Evolutionary conservation across 2,797 vertebrate genomes (phyloP), one percentile per base, ranked within the genome.

Genomic region (Crenuchus spilurus): DNA sequence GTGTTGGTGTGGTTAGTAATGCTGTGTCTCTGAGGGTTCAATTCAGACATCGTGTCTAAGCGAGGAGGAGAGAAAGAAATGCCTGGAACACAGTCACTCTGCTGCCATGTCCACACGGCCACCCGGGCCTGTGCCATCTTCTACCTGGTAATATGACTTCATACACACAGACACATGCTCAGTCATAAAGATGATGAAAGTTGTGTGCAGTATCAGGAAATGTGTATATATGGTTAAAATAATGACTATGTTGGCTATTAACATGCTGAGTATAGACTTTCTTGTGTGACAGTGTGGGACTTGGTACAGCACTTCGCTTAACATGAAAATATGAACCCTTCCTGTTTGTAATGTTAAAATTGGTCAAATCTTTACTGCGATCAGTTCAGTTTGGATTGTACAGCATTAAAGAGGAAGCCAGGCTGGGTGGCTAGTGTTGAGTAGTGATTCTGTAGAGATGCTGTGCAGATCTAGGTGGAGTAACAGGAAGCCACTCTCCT

Each of bases 101-200:
- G 82, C 80, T 85, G 84, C 72, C 65, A 84, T 68, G 74, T 85
- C 67, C 65, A 70, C 75, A 80, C 78, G 10, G 72, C 84, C 22
- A 76, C 78, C 26, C 24, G 44, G 24, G 24, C 18, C 14, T 77
- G 70, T 69, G 72, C 67, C 44, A 11, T 68, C 72, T 54, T 79
- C 30, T 83, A 80, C 70, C 60, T 85, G 84, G 84, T 85, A 85
- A 81, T 28, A 14, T 51, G 33, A 8, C 28, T 65, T 65, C 41
- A 52, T 51, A 26, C n/a, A 28, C 18, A 65, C n/a, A 55, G 0
- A 52, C 16, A 70, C 9, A 26, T n/a, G 0, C 16, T 65, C 37
- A n/a, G n/a, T 6, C 14, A 13, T 33, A 31, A 10, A 41, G 22
- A 16, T 5, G 6, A 26, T 48, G 9, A 22, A 42, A 16, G 8